A percentile compares a stretch with the other conserved stretches of the same genome.
Conservation (phyloP, 2,888 invertebrate genomes). For the Pachycephus smyrnensis region DNA sequence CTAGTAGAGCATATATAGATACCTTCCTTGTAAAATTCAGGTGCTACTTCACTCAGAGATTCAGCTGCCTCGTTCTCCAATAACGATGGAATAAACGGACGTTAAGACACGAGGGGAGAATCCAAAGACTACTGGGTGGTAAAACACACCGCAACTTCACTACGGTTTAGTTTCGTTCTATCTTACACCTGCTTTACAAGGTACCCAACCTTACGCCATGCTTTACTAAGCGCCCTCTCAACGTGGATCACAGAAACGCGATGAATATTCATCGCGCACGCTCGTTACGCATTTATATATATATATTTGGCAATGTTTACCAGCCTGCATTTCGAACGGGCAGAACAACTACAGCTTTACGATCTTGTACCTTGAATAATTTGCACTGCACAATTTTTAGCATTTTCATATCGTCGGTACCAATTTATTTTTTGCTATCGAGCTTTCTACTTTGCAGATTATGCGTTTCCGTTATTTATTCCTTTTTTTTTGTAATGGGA, state of each 20-base stretch:
- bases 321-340: background rate
- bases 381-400: background rate
- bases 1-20: background rate
- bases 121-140: slow-evolving; percentile 54
- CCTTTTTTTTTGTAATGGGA: background rate
- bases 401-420: background rate
- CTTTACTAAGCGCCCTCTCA: background rate
- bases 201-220: background rate
- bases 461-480: background rate
- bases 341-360: background rate
- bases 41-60: slow-evolving; percentile 51
- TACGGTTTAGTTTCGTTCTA: slow-evolving; percentile 8
- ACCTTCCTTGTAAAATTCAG: slow-evolving; percentile 40
- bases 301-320: background rate
- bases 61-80: slow-evolving; percentile 51
- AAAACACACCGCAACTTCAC: slow-evolving; percentile 33
- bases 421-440: background rate
- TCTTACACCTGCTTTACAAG: slow-evolving; percentile 55
- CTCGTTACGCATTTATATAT: slow-evolving; percentile 1
- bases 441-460: background rate
- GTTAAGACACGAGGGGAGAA: slow-evolving; percentile 42
- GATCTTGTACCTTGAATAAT: background rate
- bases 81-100: slow-evolving; percentile 25
- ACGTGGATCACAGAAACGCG: slow-evolving; percentile 13
- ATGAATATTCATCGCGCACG: slow-evolving; percentile 41